Conservation (phyloP, 2,888 invertebrate genomes). For the Liposcelis brunnea region DNA sequence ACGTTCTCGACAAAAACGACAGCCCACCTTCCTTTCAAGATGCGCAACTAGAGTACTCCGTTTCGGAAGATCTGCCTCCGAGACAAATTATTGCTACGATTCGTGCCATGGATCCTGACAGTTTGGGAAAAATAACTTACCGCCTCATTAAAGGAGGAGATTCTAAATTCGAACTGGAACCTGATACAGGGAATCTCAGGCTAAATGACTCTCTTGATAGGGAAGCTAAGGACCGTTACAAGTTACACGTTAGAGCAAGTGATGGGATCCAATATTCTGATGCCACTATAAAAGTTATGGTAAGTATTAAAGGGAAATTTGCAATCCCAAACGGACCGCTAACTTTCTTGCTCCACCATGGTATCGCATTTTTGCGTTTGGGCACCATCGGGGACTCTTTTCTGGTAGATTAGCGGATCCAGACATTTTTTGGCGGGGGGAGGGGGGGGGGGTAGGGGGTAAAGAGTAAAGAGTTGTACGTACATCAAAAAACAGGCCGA, state of each 20-base stretch:
- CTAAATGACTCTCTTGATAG: slow-evolving; percentile 67
- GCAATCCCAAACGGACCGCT: too few relatives aligned
- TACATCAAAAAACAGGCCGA: too few relatives aligned
- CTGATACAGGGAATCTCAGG: slow-evolving; percentile 50
- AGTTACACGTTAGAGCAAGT: slow-evolving; percentile 62
- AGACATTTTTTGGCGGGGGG: not conserved
- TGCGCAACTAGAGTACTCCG: slow-evolving; percentile 50
- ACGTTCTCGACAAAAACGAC: slow-evolving; percentile 81
- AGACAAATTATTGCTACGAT: slow-evolving; percentile 63
- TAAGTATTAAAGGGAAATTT: slow-evolving; percentile 34
- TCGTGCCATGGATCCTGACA: slow-evolving; percentile 70
- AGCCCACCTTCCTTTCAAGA: slow-evolving; percentile 79
- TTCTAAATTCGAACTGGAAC: slow-evolving; percentile 46
- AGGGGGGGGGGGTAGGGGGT: not conserved
- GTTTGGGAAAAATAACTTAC: slow-evolving; percentile 59
- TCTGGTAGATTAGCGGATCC: too few relatives aligned
- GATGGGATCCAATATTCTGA: slow-evolving; percentile 80
- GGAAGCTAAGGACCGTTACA: slow-evolving; percentile 62
- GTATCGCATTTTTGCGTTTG: too few relatives aligned
- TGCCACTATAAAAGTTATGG: slow-evolving; percentile 59
- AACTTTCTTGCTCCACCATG: too few relatives aligned
- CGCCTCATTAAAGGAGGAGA: slow-evolving; percentile 47
- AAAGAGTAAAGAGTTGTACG: too few relatives aligned
- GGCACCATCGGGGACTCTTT: too few relatives aligned
- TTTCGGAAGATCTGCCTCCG: slow-evolving; percentile 72